Conservation (phyloP, 92 coral and sea anemone species). For the Zoanthus solanderi region DNA sequence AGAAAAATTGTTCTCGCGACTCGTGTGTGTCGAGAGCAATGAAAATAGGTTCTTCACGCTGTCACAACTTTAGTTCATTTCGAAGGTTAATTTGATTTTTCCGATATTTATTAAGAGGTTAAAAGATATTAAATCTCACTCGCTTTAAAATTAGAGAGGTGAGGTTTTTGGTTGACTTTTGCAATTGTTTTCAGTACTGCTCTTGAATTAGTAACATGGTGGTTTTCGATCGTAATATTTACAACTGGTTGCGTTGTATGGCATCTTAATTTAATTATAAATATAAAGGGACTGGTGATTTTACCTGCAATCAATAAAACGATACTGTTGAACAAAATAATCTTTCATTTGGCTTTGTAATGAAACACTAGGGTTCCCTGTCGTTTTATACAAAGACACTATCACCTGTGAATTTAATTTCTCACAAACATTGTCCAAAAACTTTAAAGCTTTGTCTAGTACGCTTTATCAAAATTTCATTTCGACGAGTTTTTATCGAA, state of each 20-base stretch:
- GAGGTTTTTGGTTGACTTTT: conserved; percentile 39
- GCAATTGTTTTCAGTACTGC: conserved; percentile 30
- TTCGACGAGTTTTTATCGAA: conserved; percentile 22
- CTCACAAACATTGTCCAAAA: conserved; percentile 14
- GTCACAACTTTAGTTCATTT: conserved; percentile 48
- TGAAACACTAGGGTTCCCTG: conserved; percentile 28
- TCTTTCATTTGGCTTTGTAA: conserved; percentile 18
- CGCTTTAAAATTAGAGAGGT: conserved; percentile 41
- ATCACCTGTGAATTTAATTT: conserved; percentile 29
- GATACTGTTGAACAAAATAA: conserved; percentile 45
- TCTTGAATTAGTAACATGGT: conserved; percentile 33
- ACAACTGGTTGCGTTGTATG: conserved; percentile 39
- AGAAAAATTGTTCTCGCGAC: conserved; percentile 36
- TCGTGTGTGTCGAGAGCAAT: conserved; percentile 30
- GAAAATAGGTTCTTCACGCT: conserved; percentile 28
- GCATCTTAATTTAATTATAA: conserved; percentile 48
- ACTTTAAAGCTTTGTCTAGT: background rate
- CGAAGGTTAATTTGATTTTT: conserved; percentile 79
- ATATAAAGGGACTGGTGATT: conserved; percentile 49
- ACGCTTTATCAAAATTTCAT: conserved; percentile 15
- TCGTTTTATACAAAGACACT: conserved; percentile 25
- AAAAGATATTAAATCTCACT: conserved; percentile 56
- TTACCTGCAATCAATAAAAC: conserved; percentile 51
- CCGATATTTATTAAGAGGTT: conserved; percentile 74
- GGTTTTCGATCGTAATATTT: conserved; percentile 40